Evolutionary conservation across 2,888 invertebrate genomes (phyloP).

Genomic region (Drosophila meridiana): DNA sequence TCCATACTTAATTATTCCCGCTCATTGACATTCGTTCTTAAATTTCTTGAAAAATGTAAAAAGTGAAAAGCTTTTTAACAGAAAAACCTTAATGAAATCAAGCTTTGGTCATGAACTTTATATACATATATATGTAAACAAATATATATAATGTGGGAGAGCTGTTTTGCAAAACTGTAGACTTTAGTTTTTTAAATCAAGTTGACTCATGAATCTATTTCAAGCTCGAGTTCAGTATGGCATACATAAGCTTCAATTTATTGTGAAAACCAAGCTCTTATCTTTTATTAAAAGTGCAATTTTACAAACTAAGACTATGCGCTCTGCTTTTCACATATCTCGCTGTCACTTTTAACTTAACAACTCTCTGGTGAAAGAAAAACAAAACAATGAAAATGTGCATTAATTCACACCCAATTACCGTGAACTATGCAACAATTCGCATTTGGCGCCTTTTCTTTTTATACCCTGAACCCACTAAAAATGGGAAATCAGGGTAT

Average conservation of each 20-base stretch:
- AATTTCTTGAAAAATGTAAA: slow-evolving; percentile 20
- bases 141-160: background rate
- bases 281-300: background rate
- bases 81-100: slow-evolving; percentile 22
- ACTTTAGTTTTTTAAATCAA: slow-evolving; percentile 2
- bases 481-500: no score
- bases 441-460: slow-evolving; percentile 7
- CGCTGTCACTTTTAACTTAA: background rate
- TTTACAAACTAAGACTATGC: background rate
- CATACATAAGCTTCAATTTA: no score
- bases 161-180: slow-evolving; percentile 2
- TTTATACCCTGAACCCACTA: background rate
- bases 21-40: slow-evolving; percentile 38
- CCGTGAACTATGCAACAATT: slow-evolving; percentile 15
- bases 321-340: background rate
- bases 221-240: background rate
- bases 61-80: slow-evolving; percentile 55
- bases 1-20: slow-evolving; percentile 65
- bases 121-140: no score
- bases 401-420: slow-evolving; percentile 43
- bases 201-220: no score
- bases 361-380: slow-evolving; percentile 1
- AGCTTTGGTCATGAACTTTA: background rate
- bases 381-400: slow-evolving; percentile 29
- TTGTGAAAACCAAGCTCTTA: background rate